Base-by-base conservation (phyloP, 2,888 invertebrate species). In the Drosophila barbarae region DNA sequence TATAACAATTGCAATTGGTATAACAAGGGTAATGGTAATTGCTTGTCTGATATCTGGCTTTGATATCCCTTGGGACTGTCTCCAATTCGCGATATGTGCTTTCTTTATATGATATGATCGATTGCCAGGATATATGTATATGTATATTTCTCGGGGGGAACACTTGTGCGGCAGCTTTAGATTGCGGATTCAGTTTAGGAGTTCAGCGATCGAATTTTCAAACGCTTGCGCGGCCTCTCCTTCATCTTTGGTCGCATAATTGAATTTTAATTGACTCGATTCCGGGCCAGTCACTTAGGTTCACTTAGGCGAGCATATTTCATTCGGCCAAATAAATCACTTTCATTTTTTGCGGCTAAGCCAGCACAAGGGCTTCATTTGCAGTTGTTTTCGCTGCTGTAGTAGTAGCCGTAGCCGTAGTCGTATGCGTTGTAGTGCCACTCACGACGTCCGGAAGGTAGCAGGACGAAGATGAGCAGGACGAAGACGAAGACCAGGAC, bases 171-270 rank as follows among this genome's bases (percentile, higher is more conserved):
- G 63, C 63, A 60, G 63, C 44, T 60, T 42, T 21, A 21, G 35
- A 15, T 61, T 51, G 1, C 32, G 44, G 51, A n/a, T 46, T 51
- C 44, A 51, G 65, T 66, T 66, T 56, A 67, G 55, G 65, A 66
- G 44, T 64, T 56, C 42, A 71, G 47, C 63, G 73, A 70, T 73
- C 61, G 82, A 70, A 82, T 55, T 82, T 79, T 79, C 58, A 82
- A 79, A 71, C 79, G 80, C 64, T 79, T 79, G 75, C 79, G 79
- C 75, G 83, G 82, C 72, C 75, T 79, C 75, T 82, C 83, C 66
- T 75, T 79, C 56, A 82, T 72, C 66, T 72, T 79, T 66, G 72
- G 58, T 54, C 77, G 83, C 79, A 79, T 79, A 79, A 79, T 82
- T 82, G 77, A 82, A 77, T 71, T 72, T 77, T 82, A 79, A 79